These are phyloP conservation scores for Mesochorus sp. DNA, from an alignment of 2,888 invertebrate species.

Conservation along the genomic window DNA sequence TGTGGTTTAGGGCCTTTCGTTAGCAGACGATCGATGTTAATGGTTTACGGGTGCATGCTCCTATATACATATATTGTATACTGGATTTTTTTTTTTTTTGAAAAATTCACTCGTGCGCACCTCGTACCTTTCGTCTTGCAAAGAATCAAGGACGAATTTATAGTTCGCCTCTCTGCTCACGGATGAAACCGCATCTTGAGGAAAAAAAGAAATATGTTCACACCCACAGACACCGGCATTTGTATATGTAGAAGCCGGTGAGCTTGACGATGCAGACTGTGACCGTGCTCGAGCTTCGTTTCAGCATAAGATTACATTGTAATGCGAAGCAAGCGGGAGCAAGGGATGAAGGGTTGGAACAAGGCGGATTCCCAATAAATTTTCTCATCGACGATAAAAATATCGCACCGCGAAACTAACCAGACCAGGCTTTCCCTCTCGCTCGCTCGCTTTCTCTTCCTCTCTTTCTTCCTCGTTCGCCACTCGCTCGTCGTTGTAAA, in stretches of 20 bases:
- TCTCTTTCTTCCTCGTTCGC: slow-evolving; percentile 26
- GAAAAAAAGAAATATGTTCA: slow-evolving; percentile 14
- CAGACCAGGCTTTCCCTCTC: slow-evolving; percentile 29
- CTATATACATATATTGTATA: no score
- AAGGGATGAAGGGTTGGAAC: slow-evolving; percentile 51
- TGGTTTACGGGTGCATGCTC: slow-evolving; percentile 1
- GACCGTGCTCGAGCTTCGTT: slow-evolving; percentile 65
- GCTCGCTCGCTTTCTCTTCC: slow-evolving; percentile 18
- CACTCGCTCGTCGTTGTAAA: slow-evolving; percentile 74
- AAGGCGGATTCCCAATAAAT: slow-evolving; percentile 74
- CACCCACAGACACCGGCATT: no score
- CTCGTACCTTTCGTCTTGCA: slow-evolving; percentile 38
- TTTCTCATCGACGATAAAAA: slow-evolving; percentile 74
- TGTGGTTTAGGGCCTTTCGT: not conserved
- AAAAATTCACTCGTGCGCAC: not conserved
- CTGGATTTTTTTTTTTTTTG: not conserved
- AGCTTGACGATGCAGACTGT: slow-evolving; percentile 26
- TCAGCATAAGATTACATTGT: slow-evolving; percentile 74
- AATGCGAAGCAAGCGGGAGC: slow-evolving; percentile 59
- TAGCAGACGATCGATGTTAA: not conserved
- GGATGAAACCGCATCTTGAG: slow-evolving; percentile 61
- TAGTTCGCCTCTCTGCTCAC: slow-evolving; percentile 64
- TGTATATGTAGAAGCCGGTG: no score
- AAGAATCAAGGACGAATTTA: slow-evolving; percentile 68
- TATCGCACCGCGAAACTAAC: slow-evolving; percentile 62